Evolutionary conservation across 1,140 invertebrate genomes (phyloP).

Genomic region (Druon quercuslanigerum): DNA sequence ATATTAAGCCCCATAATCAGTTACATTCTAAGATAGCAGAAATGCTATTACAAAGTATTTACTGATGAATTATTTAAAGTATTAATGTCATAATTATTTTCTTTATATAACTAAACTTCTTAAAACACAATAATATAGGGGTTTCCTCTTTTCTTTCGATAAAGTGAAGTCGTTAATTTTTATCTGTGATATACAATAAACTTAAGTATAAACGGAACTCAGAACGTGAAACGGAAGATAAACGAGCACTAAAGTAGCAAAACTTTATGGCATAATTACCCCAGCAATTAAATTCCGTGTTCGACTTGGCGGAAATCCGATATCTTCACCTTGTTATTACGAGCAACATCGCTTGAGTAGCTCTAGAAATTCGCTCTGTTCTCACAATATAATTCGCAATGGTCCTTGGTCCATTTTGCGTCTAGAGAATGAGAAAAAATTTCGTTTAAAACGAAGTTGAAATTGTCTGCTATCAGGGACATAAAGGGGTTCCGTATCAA

Average conservation of each 20-base stretch:
- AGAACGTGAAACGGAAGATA: constrained; percentile 23
- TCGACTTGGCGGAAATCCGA: constrained; percentile 29
- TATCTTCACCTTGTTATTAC: constrained; percentile 28
- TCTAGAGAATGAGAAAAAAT: background rate
- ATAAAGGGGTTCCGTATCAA: no score
- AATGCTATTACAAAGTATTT: no score
- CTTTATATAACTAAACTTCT: background rate
- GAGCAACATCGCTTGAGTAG: background rate
- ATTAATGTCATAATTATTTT: background rate
- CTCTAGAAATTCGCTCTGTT: background rate
- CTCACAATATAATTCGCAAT: constrained; percentile 13
- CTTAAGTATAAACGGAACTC: constrained; percentile 9
- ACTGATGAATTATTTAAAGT: no score
- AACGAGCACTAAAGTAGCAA: constrained; percentile 30
- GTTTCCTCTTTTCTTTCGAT: background rate
- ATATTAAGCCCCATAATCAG: no score
- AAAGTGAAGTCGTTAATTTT: constrained; percentile 20
- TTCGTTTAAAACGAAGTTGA: no score
- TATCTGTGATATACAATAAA: constrained; percentile 25
- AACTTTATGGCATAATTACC: constrained; percentile 30
- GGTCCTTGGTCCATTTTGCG: background rate
- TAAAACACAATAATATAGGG: background rate
- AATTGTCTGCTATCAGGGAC: no score
- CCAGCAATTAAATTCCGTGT: constrained; percentile 24
- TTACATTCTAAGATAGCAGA: no score